A percentile compares a stretch with the other conserved stretches of the same genome.
Conservation (phyloP, 1,140 invertebrate species). For the Elysia chlorotica region DNA sequence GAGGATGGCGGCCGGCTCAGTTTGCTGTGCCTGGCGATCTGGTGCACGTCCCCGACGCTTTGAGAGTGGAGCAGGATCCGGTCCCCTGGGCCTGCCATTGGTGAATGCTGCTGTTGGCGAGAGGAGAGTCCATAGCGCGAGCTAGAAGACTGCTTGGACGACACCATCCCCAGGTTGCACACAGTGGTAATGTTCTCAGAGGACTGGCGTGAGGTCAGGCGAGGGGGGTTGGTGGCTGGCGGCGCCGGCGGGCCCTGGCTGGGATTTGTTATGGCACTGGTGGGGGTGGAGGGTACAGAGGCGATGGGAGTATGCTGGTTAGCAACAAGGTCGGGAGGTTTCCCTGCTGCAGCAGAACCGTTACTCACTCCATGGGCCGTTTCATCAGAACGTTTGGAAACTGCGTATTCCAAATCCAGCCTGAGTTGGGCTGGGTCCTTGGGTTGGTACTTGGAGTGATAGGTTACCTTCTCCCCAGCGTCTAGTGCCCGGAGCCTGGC, state of each 20-base stretch:
- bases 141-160: constrained; percentile 1
- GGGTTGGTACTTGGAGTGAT: constrained; percentile 29
- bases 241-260: background rate
- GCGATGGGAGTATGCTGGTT: background rate
- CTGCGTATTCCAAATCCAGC: constrained; percentile 6
- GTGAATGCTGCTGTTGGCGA: background rate
- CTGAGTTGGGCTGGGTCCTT: constrained; percentile 25
- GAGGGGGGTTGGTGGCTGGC: background rate
- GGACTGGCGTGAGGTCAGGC: background rate
- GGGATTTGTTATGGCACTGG: background rate
- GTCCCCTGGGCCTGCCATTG: background rate
- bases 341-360: background rate
- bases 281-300: background rate
- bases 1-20: background rate
- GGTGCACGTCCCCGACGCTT: background rate
- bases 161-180: constrained; percentile 6
- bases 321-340: background rate
- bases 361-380: constrained; percentile 4
- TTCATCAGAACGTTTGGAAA: background rate
- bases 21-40: too few relatives aligned
- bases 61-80: background rate
- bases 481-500: constrained; percentile 43
- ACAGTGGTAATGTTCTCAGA: background rate
- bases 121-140: background rate
- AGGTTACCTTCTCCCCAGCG: constrained; percentile 33